A percentile compares a stretch with the other conserved stretches of the same genome.
Evolutionary conservation across 2,888 invertebrate species (phyloP).

Genomic region (Urechis unicinctus): DNA sequence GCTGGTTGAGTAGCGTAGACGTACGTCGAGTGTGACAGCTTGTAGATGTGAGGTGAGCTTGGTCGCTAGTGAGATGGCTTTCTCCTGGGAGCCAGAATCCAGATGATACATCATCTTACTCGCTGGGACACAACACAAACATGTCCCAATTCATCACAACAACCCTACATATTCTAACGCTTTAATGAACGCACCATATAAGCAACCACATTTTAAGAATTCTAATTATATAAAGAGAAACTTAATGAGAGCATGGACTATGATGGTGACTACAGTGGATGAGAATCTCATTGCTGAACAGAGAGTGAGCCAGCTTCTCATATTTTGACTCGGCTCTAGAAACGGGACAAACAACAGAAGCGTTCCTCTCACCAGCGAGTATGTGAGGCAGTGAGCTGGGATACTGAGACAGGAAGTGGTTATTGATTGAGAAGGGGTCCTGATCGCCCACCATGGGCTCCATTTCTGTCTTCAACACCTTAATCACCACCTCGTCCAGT

Average conservation of each 20-base stretch:
- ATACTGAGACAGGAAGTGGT: conserved; percentile 12
- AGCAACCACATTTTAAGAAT: too few species aligned
- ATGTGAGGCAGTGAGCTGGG: conserved; percentile 12
- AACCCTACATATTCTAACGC: neutral
- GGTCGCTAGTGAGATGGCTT: conserved; percentile 59
- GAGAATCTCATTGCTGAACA: too few species aligned
- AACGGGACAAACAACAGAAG: too few species aligned
- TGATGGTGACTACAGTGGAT: too few species aligned
- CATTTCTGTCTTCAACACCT: conserved; percentile 51
- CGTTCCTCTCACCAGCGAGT: conserved; percentile 17
- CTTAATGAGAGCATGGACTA: too few species aligned
- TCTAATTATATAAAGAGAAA: too few species aligned
- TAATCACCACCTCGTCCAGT: conserved; percentile 33
- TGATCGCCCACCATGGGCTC: conserved; percentile 54
- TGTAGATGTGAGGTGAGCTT: conserved; percentile 48
- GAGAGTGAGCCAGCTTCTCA: neutral
- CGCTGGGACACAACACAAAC: too few species aligned
- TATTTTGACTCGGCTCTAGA: too few species aligned
- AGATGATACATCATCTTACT: conserved; percentile 74
- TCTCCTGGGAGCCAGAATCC: conserved; percentile 62
- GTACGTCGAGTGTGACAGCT: conserved; percentile 57
- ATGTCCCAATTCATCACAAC: too few species aligned
- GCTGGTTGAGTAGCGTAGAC: too few species aligned
- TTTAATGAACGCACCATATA: neutral
- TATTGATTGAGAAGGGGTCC: conserved; percentile 47